Evolutionary conservation across 1,140 invertebrate species (phyloP), one percentile per base, ranked within the genome.

Genomic region (Drosophila malerkotliana): DNA sequence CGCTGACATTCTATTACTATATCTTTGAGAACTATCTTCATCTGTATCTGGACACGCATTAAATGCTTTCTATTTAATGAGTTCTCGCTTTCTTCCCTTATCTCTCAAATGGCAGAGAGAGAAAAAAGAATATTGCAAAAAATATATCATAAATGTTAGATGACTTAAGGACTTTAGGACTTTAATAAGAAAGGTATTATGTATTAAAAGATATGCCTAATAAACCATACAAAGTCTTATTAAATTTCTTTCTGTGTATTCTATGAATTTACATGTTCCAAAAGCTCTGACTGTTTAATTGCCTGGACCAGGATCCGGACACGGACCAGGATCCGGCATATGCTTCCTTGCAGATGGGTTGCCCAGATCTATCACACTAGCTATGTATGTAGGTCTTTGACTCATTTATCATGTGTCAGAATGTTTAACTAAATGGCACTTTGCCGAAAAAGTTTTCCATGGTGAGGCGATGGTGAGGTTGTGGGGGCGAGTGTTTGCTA

Each of bases 11-110:
- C 78, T 82, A 85, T 82, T 88, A 85, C 82, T 81, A 47, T 81
- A 74, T 79, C 77, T 76, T 28, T 52, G 47, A 34, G 53, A 78
- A 67, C 59, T 83, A 81, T 77, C 77, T 81, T 28, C 39, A 69
- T 57, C 68, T 79, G 64, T 85, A 85, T 87, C 82, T 79, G 71
- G 79, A 88, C 81, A 83, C 75, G 83, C 79, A 88, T 77, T 87
- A 88, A 87, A 87, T 87, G 79, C 83, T 87, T 87, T 87, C 79
- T 88, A 87, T 88, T 88, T 87, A 87, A 87, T 87, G 83, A 87
- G 83, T 79, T 85, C 64, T 59, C 71, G 55, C 57, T 54, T 41
- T 48, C 14, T 26, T 44, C 51, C 21, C 26, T 28, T 54, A 14
- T 30, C 12, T 37, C 15, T 9, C 14, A 28, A 47, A 8, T 47